Conservation (phyloP, 1,140 invertebrate species). For the Atopsyche davidsoni region DNA sequence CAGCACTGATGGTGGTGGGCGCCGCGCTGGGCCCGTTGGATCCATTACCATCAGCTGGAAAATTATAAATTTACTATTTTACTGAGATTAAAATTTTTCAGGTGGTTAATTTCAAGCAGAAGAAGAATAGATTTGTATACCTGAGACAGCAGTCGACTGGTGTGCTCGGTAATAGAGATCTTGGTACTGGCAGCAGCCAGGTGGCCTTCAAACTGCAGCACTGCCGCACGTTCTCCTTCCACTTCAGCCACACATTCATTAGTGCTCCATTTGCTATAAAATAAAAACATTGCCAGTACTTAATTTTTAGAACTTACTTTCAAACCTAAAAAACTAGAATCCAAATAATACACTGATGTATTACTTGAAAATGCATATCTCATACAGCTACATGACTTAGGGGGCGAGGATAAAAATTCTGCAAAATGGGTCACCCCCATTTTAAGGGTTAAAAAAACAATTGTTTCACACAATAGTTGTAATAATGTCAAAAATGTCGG, state of each 20-base stretch:
- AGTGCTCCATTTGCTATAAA: conserved; percentile 42
- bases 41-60: conserved; percentile 70
- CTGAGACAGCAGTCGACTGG: conserved; percentile 78
- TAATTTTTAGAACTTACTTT: too few species aligned
- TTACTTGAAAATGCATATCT: too few species aligned
- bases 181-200: conserved; percentile 80
- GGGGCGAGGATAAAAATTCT: too few species aligned
- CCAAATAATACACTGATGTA: too few species aligned
- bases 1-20: conserved; percentile 69
- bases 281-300: too few species aligned
- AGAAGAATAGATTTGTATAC: conserved; percentile 33
- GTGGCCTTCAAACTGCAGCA: conserved; percentile 90
- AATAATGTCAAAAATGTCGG: conserved; percentile 27
- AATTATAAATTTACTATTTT: conserved; percentile 8
- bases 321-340: too few species aligned
- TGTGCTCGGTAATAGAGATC: conserved; percentile 84
- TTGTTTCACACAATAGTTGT: too few species aligned
- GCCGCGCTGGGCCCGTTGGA: conserved; percentile 71
- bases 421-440: too few species aligned
- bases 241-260: conserved; percentile 33
- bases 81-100: not conserved
- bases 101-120: not conserved
- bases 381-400: too few species aligned
- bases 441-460: not conserved
- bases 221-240: conserved; percentile 39